These are phyloP conservation scores for Alviniconcha marisindica DNA, from an alignment of 1,140 invertebrate species.

Conservation along the genomic window DNA sequence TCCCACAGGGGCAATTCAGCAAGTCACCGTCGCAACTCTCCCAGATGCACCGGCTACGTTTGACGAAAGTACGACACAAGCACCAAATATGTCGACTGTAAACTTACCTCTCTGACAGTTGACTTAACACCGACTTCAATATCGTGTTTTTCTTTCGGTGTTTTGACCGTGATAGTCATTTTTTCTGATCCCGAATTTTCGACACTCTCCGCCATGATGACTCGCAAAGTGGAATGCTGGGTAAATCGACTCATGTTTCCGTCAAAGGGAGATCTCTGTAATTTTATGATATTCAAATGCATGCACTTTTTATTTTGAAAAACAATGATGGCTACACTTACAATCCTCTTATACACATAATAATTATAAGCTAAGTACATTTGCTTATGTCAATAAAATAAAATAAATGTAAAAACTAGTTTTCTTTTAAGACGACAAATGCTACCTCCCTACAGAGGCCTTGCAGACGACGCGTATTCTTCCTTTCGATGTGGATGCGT, in stretches of 20 bases:
- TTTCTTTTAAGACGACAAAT: too few species aligned
- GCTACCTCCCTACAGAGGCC: too few species aligned
- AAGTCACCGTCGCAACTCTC: too few species aligned
- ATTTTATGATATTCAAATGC: neutral
- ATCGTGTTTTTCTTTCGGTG: constrained; percentile 94
- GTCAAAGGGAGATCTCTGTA: neutral
- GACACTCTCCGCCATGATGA: constrained; percentile 70
- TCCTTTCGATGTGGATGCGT: too few species aligned
- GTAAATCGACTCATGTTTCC: constrained; percentile 6
- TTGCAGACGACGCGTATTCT: too few species aligned
- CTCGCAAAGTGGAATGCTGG: neutral
- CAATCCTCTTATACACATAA: neutral
- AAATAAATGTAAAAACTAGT: too few species aligned
- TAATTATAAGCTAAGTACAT: neutral
- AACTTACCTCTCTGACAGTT: constrained; percentile 90
- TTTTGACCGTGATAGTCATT: constrained; percentile 95
- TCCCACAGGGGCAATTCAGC: too few species aligned
- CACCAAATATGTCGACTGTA: neutral
- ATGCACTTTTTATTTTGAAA: too few species aligned
- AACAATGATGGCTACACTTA: neutral
- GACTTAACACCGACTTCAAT: constrained; percentile 91
- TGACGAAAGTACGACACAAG: neutral
- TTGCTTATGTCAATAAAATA: neutral
- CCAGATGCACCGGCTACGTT: neutral
- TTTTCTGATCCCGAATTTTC: constrained; percentile 64